Base-by-base conservation (phyloP, 1,140 invertebrate genomes). In the Chironomus tepperi region DNA sequence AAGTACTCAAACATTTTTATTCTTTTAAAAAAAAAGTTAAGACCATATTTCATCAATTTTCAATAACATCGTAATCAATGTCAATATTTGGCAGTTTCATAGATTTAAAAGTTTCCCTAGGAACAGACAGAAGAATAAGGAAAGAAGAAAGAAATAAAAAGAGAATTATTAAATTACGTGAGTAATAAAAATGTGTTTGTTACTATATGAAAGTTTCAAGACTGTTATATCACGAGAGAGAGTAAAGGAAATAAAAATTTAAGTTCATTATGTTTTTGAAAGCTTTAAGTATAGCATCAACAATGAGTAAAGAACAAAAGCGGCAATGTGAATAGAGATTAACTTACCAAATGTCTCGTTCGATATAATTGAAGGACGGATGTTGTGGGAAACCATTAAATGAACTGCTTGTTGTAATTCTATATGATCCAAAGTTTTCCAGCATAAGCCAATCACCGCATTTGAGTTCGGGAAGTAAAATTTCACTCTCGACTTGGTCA, bases 341-440 rank as follows among this genome's bases (percentile, higher is more conserved):
- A 47, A 47, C 7, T 70, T 70, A 70, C 65, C 65, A 70, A 15
- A 70, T 19, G n/a, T 70, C 65, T 21, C 10, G n/a, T 70, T 18
- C 16, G 9, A 70, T 19, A 70, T 19, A 70, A 19, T 21, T 21
- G 19, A 19, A 70, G 10, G 18, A 9, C 6, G 16, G n/a, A 16
- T 70, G 65, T 7, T 70, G 16, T 1, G 90, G 88, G 79, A 92
- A 94, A 74, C 92, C 92, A 80, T 93, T 94, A 81, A 94, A 93
- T 12, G 86, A 84, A 24, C 89, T 90, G 73, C 89, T 89, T 75
- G 89, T 88, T 7, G 89, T 85, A 74, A 93, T 81, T 10, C 92
- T 94, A 80, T 94, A 94, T 42, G 92, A 91, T 3, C 92, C 91
- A 91, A 93, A 93, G 77, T 93, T 86, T 77, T 88, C 86, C 79